Base-by-base conservation (phyloP, 2,888 invertebrate species). In the Troides helena region DNA sequence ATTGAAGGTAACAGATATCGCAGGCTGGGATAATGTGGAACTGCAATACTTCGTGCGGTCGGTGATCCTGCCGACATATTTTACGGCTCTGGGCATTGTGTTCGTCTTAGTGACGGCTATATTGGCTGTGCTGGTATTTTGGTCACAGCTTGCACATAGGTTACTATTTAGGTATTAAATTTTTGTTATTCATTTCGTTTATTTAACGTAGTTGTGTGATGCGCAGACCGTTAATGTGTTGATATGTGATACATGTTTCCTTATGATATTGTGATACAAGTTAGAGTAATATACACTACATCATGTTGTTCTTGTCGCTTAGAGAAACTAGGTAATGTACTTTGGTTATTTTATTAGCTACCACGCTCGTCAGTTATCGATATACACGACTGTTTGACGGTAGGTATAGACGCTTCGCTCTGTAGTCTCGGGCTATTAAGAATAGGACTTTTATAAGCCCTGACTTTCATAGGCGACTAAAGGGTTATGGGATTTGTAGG, bases 91-190 rank as follows among this genome's bases (percentile, higher is more conserved):
- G 71, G 95, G 95, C 1, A 80, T 95, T 21, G 77, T 95, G 7
- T 93, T 94, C 75, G 76, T 95, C 1, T 78, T 93, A 5, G 93
- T 94, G 0, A 85, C 94, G 21, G 89, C 82, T 1, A 81, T 94
- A 43, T 89, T 95, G 74, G 85, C 89, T 18, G 87, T 93, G 0
- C 93, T 96, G 80, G 90, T 95, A 69, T 94, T 95, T 74, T 95
- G 95, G 61, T 96, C 96, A 65, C 95, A 96, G 69, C 90, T 96
- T 7, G 94, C 95, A 4, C 95, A 96, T 84, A 94, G 94, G 78
- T 80, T 96, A 65, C 86, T 95, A 14, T 93, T 95, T 72, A 95
- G 94, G 96, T 96, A 76, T 71, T 50, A 61, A 46, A 59, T 60
- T 53, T n/a, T 18, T 7, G 18, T n/a, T 53, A 12, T 53, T 6